Conservation (phyloP, 1,140 invertebrate species). For the Hormaphis cornu region DNA sequence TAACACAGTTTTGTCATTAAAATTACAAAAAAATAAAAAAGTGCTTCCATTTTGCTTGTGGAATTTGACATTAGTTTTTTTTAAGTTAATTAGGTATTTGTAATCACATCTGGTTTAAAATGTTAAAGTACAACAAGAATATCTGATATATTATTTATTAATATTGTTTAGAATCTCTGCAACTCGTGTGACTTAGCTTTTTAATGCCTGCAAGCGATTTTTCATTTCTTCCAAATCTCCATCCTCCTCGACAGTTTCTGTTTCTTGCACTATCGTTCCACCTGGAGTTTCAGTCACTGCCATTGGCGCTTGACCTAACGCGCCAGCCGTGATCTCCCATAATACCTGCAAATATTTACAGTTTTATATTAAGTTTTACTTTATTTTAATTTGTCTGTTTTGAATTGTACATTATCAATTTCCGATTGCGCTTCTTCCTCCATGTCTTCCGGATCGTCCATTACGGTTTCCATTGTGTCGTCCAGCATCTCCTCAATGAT, state of each 20-base stretch:
- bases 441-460: conserved; percentile 77
- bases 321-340: conserved; percentile 89
- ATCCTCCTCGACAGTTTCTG: conserved; percentile 56
- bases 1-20: no score
- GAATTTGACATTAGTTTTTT: neutral
- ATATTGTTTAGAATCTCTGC: neutral
- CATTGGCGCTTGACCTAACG: conserved; percentile 78
- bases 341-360: conserved; percentile 55
- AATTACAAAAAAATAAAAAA: neutral
- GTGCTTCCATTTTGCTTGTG: neutral
- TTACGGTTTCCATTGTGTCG: conserved; percentile 83
- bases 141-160: neutral
- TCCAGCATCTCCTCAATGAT: conserved; percentile 99
- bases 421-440: conserved; percentile 88
- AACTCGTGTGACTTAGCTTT: conserved; percentile 40
- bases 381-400: conserved; percentile 17
- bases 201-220: conserved; percentile 66
- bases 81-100: no score
- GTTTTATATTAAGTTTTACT: conserved; percentile 16
- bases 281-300: conserved; percentile 51
- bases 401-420: conserved; percentile 67
- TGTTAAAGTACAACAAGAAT: conserved; percentile 1
- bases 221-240: conserved; percentile 78
- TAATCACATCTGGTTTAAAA: neutral
- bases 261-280: conserved; percentile 48